phyloP scores from a whole-genome alignment of 2,113 vertebrate species.

The Brachyhypopomus occidentalis region DNA sequence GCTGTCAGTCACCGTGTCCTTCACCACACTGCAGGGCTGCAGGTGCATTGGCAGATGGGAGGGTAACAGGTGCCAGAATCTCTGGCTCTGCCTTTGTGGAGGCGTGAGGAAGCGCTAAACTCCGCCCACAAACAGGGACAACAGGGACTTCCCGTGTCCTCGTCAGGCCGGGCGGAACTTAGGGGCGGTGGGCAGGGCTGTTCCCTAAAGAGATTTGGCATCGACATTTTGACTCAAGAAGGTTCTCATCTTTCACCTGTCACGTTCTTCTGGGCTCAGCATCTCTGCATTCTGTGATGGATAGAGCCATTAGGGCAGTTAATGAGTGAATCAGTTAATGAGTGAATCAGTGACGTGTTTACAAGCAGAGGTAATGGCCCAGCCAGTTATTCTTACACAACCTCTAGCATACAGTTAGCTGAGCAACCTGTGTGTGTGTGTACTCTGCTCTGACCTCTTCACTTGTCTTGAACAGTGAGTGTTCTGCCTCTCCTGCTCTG shows the following conservation, averaged over 20 bases:
- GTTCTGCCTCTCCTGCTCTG: no score
- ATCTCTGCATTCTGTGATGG: slow-evolving; percentile 1
- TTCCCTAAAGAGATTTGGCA: slow-evolving; percentile 19
- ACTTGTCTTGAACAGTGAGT: no score
- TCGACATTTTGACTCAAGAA: not conserved
- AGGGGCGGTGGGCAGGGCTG: no score
- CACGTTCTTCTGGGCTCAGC: not conserved
- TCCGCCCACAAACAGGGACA: not conserved
- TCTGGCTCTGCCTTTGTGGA: no score
- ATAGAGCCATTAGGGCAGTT: slow-evolving; percentile 37
- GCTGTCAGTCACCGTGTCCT: not conserved
- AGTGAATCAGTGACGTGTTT: slow-evolving; percentile 42
- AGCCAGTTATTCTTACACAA: not conserved
- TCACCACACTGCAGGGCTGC: not conserved
- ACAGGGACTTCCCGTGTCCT: not conserved
- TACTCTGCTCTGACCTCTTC: no score
- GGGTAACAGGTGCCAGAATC: no score
- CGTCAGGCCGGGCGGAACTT: not conserved
- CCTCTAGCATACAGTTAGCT: not conserved
- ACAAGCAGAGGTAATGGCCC: not conserved
- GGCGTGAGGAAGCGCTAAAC: not conserved
- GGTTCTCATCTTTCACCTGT: not conserved
- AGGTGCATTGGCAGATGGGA: no score
- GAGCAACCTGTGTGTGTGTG: not conserved
- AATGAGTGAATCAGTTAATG: slow-evolving; percentile 49